These are phyloP conservation scores for Clostera curtula DNA, from an alignment of 2,888 invertebrate species.

Conservation along the genomic window DNA sequence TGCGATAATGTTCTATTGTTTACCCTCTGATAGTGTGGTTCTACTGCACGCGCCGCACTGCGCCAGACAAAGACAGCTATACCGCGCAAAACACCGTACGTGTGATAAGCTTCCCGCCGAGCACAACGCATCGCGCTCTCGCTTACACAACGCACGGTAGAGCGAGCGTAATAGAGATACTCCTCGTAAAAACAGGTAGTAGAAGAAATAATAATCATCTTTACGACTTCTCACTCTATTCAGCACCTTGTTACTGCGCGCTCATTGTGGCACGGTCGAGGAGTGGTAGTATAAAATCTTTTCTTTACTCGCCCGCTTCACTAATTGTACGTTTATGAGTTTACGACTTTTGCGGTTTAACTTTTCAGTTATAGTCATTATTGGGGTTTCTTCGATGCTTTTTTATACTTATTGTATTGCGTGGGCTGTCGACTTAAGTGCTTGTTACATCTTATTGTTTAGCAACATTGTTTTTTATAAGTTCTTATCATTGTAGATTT, in stretches of 20 bases:
- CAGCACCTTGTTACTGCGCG: conserved; percentile 75
- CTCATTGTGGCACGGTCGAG: conserved; percentile 70
- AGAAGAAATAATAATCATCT: conserved; percentile 77
- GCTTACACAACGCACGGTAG: conserved; percentile 25
- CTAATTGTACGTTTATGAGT: conserved; percentile 75
- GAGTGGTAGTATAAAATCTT: conserved; percentile 75
- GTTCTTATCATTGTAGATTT: too few species aligned
- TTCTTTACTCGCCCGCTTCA: conserved; percentile 73
- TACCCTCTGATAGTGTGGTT: conserved; percentile 73
- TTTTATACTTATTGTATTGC: conserved; percentile 32
- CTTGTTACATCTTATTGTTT: too few species aligned
- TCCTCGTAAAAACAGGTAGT: conserved; percentile 75
- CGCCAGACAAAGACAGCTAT: conserved; percentile 52
- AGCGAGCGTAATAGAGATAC: conserved; percentile 48
- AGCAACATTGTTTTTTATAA: too few species aligned
- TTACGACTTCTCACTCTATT: conserved; percentile 77
- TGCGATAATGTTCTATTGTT: conserved; percentile 74
- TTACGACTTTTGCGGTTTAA: conserved; percentile 69
- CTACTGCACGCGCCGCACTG: conserved; percentile 65
- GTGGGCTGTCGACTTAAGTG: conserved; percentile 17
- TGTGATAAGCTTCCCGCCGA: conserved; percentile 44
- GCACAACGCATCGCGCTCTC: conserved; percentile 46
- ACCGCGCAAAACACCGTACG: conserved; percentile 36
- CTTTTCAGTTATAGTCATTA: conserved; percentile 62
- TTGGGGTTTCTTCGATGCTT: conserved; percentile 50